Conservation (phyloP, 2,888 invertebrate genomes). For the Phlogophora meticulosa region DNA sequence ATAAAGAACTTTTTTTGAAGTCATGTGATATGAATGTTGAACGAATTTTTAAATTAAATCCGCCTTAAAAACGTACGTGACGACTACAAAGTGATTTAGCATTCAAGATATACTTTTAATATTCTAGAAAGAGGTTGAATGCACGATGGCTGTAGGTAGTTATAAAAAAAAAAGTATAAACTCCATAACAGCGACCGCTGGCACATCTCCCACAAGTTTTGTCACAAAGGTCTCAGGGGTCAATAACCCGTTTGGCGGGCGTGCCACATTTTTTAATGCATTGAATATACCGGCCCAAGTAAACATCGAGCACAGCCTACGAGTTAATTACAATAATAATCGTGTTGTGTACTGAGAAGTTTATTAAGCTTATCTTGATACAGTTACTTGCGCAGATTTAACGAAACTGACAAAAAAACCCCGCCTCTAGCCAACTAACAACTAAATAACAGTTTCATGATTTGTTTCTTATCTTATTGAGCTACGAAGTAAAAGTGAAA, state of each 20-base stretch:
- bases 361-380: conserved; percentile 9
- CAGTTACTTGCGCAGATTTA: conserved; percentile 18
- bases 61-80: conserved; percentile 58
- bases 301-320: conserved; percentile 65
- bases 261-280: conserved; percentile 87
- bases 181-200: conserved; percentile 72
- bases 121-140: conserved; percentile 71
- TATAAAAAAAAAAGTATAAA: conserved; percentile 69
- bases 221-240: conserved; percentile 88
- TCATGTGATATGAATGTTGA: conserved; percentile 38
- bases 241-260: conserved; percentile 88
- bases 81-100: conserved; percentile 57
- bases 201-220: conserved; percentile 88
- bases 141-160: conserved; percentile 65
- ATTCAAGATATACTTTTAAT: conserved; percentile 63
- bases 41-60: conserved; percentile 55
- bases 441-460: neutral
- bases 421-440: neutral
- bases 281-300: conserved; percentile 69
- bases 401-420: conserved; percentile 4
- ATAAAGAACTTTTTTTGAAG: conserved; percentile 27
- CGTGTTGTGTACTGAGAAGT: conserved; percentile 24
- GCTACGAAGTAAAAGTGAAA: conserved; percentile 19
- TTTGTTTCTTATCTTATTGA: conserved; percentile 20
- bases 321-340: conserved; percentile 48